phyloP scores from a whole-genome alignment of 2,797 vertebrate species.

The Pantherophis alleghaniensis region DNA sequence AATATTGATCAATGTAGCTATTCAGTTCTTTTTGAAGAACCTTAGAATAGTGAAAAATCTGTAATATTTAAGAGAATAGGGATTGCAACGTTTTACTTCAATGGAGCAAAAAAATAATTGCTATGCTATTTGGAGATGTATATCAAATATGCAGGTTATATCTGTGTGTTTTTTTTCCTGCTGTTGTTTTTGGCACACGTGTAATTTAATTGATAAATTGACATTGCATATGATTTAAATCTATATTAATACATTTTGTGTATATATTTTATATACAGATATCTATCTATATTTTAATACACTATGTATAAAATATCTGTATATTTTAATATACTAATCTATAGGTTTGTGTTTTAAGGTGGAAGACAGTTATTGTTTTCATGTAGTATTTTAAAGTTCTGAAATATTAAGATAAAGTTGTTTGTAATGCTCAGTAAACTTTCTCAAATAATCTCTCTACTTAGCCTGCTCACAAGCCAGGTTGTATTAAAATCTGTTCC shows the following conservation, averaged over 20 bases:
- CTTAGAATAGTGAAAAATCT: conserved; percentile 25
- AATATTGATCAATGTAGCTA: neutral
- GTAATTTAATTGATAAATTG: conserved; percentile 12
- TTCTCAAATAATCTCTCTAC: conserved; percentile 2
- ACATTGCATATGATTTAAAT: neutral
- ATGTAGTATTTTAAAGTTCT: conserved; percentile 22
- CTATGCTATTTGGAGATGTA: neutral
- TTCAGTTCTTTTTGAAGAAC: conserved; percentile 1
- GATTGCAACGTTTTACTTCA: conserved; percentile 44
- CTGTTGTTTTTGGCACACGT: conserved; percentile 1
- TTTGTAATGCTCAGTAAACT: neutral
- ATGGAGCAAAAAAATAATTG: conserved; percentile 39
- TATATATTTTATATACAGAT: neutral
- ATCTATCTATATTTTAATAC: neutral
- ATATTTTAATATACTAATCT: neutral
- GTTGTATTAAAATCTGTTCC: conserved; percentile 30
- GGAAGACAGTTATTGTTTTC: neutral
- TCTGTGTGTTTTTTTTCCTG: neutral
- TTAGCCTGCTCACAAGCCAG: neutral
- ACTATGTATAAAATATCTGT: neutral
- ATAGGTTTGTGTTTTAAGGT: neutral
- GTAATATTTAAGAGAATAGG: conserved; percentile 44
- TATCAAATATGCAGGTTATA: neutral
- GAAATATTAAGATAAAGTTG: neutral
- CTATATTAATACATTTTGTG: neutral